Conservation (phyloP, 2,113 vertebrate genomes). For the Andinoacara biseriatus region DNA sequence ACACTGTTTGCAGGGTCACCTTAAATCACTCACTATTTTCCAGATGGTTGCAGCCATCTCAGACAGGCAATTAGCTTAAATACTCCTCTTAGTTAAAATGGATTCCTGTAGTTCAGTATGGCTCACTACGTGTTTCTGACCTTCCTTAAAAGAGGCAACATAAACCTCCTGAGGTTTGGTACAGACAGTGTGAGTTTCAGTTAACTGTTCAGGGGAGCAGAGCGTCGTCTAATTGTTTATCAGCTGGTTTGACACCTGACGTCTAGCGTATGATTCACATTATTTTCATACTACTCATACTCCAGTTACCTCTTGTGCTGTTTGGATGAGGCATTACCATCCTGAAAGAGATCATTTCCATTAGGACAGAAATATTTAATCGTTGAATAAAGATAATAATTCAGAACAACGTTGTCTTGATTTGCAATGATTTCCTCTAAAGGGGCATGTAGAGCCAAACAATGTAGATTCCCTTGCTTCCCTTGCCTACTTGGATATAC, state of each 20-base stretch:
- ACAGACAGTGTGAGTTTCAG: background rate
- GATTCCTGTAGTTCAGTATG: constrained; percentile 33
- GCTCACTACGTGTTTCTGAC: constrained; percentile 13
- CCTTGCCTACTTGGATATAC: background rate
- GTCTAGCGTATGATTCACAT: background rate
- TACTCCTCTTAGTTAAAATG: constrained; percentile 53
- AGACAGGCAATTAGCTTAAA: constrained; percentile 64
- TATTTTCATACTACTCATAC: background rate
- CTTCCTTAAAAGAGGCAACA: background rate
- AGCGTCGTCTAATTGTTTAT: background rate
- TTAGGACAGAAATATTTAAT: background rate
- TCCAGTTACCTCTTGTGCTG: background rate
- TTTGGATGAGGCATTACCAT: background rate
- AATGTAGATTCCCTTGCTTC: background rate
- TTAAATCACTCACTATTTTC: constrained; percentile 56
- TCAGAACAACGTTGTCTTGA: background rate
- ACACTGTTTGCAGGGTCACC: constrained; percentile 34
- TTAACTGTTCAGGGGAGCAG: background rate
- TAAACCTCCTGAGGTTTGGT: constrained; percentile 1
- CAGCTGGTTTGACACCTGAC: background rate
- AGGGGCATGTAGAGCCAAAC: background rate
- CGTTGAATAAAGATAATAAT: background rate
- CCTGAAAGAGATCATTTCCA: background rate
- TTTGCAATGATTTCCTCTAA: background rate
- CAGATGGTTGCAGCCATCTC: constrained; percentile 51